Evolutionary conservation across 2,797 vertebrate species (phyloP), one percentile per base, ranked within the genome.

Genomic region (Artibeus jamaicensis): DNA sequence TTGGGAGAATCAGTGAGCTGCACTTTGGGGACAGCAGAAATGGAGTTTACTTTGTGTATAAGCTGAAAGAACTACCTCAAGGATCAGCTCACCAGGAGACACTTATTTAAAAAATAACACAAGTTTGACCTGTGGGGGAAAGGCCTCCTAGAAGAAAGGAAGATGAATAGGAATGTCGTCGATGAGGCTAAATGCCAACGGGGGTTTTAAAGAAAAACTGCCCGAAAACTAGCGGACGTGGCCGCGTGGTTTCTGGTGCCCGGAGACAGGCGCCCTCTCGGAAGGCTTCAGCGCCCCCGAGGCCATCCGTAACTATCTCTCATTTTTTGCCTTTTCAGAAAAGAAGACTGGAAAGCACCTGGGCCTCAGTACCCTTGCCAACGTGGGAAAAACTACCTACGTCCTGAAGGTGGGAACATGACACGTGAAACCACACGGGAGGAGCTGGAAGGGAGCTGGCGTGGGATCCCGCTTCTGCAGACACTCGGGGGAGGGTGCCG

Each of bases 251-350:
- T 89, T 89, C 90, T 46, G 68, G 0, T 37, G 39, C 73, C 68
- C 57, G 7, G 34, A 68, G 18, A 89, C 77, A 1, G 24, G 65
- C 57, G 32, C 10, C 26, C 26, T 84, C 37, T 71, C 42, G 26
- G 22, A 74, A 55, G 44, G 22, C 14, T 94, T 68, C 34, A 70
- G 71, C 0, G 2, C 48, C 44, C n/a, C 48, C 37, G 32, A 59
- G n/a, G 6, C 9, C 48, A 26, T 50, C 85, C 77, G 16, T 46
- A 94, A 89, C 67, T 34, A 34, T 26, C 81, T 89, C 39, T 91
- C 86, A 39, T 70, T 65, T 26, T 82, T 55, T 78, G 53, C 44
- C 48, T 86, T 53, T 91, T 71, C 57, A 70, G 50, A 81, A 93
- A 89, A 29, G 44, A 59, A 86, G 67, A 93, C 9, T 11, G 26